These are phyloP conservation scores for Arrhopalites spinosus DNA, from an alignment of 2,888 invertebrate genomes.

Conservation along the genomic window DNA sequence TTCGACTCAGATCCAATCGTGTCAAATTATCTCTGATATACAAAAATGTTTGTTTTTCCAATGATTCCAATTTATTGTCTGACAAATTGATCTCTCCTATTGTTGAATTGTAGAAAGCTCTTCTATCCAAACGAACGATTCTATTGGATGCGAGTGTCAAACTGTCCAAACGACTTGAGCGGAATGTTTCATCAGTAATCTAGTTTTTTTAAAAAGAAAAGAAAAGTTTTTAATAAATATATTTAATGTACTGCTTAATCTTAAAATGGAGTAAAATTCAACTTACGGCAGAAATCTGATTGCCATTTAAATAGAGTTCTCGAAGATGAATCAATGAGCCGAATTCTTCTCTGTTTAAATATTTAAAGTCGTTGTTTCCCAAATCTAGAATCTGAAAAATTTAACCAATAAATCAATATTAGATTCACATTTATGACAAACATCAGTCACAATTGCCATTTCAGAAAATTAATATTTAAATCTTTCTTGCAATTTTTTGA, in stretches of 20 bases:
- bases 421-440: too few species aligned
- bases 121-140: constrained; percentile 73
- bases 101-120: constrained; percentile 73
- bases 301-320: constrained; percentile 74
- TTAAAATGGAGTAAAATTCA: too few species aligned
- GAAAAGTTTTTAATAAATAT: constrained; percentile 65
- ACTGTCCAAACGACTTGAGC: constrained; percentile 61
- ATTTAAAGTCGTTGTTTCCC: constrained; percentile 75
- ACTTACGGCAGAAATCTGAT: constrained; percentile 71
- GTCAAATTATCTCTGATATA: constrained; percentile 54
- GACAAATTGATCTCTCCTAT: constrained; percentile 74
- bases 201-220: constrained; percentile 60
- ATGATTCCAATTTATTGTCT: constrained; percentile 64
- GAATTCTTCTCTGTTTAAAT: constrained; percentile 67
- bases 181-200: constrained; percentile 57
- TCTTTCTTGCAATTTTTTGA: too few species aligned
- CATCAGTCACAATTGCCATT: too few species aligned
- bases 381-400: constrained; percentile 66
- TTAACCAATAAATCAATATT: constrained; percentile 8
- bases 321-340: constrained; percentile 75
- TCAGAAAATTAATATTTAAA: too few species aligned
- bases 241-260: too few species aligned
- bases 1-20: constrained; percentile 55
- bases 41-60: constrained; percentile 49
- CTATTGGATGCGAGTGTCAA: constrained; percentile 73